Conservation (phyloP, 2,888 invertebrate genomes). For the Dermolepida albohirtum region DNA sequence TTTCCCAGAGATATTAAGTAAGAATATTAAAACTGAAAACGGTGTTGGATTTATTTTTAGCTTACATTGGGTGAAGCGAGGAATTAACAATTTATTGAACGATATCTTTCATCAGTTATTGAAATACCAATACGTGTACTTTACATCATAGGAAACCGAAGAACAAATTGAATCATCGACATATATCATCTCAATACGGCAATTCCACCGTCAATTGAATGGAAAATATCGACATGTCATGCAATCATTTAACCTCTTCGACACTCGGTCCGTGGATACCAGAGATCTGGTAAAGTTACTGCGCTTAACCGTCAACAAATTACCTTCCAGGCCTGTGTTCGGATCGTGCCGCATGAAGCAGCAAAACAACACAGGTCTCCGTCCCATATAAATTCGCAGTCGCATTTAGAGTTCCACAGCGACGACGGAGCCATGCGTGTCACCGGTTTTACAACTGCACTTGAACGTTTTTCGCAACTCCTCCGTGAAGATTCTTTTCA, state of each 20-base stretch:
- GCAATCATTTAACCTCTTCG: constrained; percentile 19
- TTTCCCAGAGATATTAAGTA: too few relatives aligned
- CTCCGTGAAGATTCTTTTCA: too few relatives aligned
- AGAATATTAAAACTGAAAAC: too few relatives aligned
- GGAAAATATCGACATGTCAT: constrained; percentile 27
- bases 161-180: constrained; percentile 28
- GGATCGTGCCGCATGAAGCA: constrained; percentile 14
- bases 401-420: constrained; percentile 8
- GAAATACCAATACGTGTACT: neutral
- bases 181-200: constrained; percentile 14
- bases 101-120: too few relatives aligned
- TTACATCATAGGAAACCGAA: neutral
- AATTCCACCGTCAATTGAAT: constrained; percentile 15
- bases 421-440: neutral
- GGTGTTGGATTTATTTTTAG: too few relatives aligned
- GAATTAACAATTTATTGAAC: too few relatives aligned
- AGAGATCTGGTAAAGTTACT: constrained; percentile 17
- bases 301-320: constrained; percentile 10
- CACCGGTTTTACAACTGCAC: neutral
- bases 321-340: constrained; percentile 8
- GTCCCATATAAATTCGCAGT: constrained; percentile 14
- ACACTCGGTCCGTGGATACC: constrained; percentile 6
- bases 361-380: neutral
- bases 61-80: too few relatives aligned
- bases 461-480: neutral